Base-by-base conservation (phyloP, 30 jellyfish, hydroid and myxozoan species). In the Aurelia coerulea region DNA sequence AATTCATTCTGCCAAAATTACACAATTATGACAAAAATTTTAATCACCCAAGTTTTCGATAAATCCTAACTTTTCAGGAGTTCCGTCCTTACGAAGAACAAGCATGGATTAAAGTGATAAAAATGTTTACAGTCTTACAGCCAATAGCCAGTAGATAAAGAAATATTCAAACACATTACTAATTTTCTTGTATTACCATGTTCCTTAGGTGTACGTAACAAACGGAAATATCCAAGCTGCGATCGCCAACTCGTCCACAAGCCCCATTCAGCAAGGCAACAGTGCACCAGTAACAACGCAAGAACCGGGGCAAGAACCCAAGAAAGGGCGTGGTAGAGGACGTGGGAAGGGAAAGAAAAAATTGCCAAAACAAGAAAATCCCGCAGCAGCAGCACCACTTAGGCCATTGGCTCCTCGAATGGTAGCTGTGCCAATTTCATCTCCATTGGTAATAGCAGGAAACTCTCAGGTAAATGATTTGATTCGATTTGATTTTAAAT, bases 381-480 rank as follows among this genome's bases (percentile, higher is more conserved):
- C 88, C 6, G 53, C 73, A 0, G 29, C 88, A 10, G 51, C 71
- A 16, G 13, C 90, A 8, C 82, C 83, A 14, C 92, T 90, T 7
- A 58, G 97, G 79, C 97, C 97, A 33, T 74, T 90, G 29, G 94
- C 94, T 16, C 97, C 97, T 17, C 88, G 97, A 18, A 83, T 90
- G 76, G 67, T 81, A 46, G 97, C 97, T 8, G 97, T 90, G 1
- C 97, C 97, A 4, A 62, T 90, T 34, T 80, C 93, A 7, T 76
- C 88, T 15, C 91, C 94, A 7, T 60, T 90, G 50, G 80, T 90
- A 0, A 78, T 90, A 9, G 94, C 92, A 5, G 81, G 87, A 9
- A 62, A 67, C n/a, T 32, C 87, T 4, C 89, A 79, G 90, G 90
- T 88, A 56, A 50, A 14, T 46, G 56, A 46, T 0, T 46, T 23